Percentiles rank a stretch among this genome's conserved stretches.
Conservation (phyloP, 2,888 invertebrate genomes). For the Leptopilina syphax region DNA sequence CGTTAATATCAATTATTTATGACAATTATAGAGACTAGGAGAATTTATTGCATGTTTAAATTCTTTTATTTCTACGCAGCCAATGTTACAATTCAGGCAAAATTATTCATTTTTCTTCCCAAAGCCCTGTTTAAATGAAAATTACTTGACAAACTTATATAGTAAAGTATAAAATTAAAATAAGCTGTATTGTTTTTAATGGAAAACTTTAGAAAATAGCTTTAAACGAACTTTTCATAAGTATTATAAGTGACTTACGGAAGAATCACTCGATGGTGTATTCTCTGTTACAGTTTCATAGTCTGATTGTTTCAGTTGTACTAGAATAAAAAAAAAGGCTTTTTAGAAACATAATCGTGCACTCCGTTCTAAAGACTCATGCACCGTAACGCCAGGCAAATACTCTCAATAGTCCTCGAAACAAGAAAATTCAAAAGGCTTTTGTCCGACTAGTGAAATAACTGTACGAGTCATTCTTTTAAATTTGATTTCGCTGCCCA, state of each 20-base stretch:
- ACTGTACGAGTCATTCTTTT: slow-evolving; percentile 72
- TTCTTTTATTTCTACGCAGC: too few relatives aligned
- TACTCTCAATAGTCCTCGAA: slow-evolving; percentile 69
- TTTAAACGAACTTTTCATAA: neutral
- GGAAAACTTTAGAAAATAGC: neutral
- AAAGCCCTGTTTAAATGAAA: too few relatives aligned
- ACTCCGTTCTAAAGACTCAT: slow-evolving; percentile 58
- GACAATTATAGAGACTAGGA: too few relatives aligned
- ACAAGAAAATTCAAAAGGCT: slow-evolving; percentile 71
- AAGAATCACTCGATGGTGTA: neutral
- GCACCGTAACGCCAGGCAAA: slow-evolving; percentile 58
- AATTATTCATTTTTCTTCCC: too few relatives aligned
- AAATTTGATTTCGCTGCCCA: slow-evolving; percentile 71
- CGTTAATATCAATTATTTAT: too few relatives aligned
- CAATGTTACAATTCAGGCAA: too few relatives aligned
- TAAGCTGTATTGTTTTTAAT: too few relatives aligned
- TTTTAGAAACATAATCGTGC: slow-evolving; percentile 65
- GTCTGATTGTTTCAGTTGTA: slow-evolving; percentile 47
- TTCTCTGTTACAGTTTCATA: slow-evolving; percentile 6
- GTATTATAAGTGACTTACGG: neutral
- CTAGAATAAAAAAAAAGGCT: slow-evolving; percentile 56
- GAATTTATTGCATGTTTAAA: too few relatives aligned
- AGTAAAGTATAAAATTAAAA: too few relatives aligned
- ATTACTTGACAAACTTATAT: too few relatives aligned
- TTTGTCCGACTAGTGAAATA: slow-evolving; percentile 69